phyloP scores from a whole-genome alignment of 2,113 vertebrate genomes.

The Cygnus buccinator region DNA sequence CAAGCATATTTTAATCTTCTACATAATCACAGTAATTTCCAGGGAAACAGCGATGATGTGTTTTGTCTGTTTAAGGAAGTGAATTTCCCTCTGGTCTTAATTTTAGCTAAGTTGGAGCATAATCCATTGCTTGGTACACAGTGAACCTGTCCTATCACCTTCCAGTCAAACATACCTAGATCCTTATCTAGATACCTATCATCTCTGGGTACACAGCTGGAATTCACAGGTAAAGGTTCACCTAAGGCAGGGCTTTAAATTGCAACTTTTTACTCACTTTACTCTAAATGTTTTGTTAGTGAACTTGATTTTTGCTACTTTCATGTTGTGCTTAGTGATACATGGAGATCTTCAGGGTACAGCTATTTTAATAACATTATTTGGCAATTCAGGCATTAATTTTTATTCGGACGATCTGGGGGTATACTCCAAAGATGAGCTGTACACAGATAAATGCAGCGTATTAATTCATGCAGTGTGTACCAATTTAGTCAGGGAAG shows the following conservation, averaged over 20 bases:
- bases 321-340: neutral
- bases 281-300: neutral
- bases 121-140: neutral
- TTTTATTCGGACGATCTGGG: neutral
- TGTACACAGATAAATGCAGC: neutral
- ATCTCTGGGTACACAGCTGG: neutral
- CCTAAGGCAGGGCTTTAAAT: neutral
- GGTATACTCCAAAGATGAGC: neutral
- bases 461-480: accelerated
- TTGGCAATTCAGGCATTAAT: neutral
- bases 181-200: neutral
- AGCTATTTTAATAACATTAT: neutral
- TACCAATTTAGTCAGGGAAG: neutral
- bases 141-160: neutral
- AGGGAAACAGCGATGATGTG: neutral
- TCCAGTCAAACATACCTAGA: neutral
- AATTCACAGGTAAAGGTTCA: neutral
- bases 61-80: neutral
- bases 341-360: neutral
- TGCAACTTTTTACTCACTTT: neutral
- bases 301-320: neutral
- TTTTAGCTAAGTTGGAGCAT: neutral
- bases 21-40: neutral
- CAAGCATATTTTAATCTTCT: neutral
- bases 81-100: neutral